Base-by-base conservation (phyloP, 2,113 vertebrate species). In the Otus sunia region DNA sequence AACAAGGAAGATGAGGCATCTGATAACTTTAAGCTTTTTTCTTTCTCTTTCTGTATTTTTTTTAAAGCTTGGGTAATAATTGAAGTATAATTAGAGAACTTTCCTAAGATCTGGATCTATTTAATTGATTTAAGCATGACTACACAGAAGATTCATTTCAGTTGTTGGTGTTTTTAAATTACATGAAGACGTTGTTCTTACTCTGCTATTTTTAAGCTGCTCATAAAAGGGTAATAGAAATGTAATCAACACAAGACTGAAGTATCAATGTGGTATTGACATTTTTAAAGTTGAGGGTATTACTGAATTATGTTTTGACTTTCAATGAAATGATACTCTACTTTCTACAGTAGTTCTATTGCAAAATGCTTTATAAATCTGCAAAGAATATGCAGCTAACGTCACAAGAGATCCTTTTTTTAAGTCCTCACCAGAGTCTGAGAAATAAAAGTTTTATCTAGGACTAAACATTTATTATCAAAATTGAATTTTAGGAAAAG, bases 41-140 rank as follows among this genome's bases (percentile, higher is more conserved):
- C 75, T 83, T 78, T 21, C 34, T 75, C 71, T 82, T 84, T 58
- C 59, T 47, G 7, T 71, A 22, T 81, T 94, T 94, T 91, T 94
- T 94, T 91, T 56, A 30, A 94, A 90, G 62, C 77, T 47, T 47
- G 62, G 11, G 11, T 85, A 87, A 83, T 90, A 93, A 92, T 29
- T 95, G 66, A 88, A 94, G 73, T 74, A 68, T 93, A 93, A 97
- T 95, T 96, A 87, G 37, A 82, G 66, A 93, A 83, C 56, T 94
- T 94, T 67, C 43, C 49, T 94, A 56, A 80, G 86, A 87, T 95
- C 88, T 90, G 49, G 50, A 86, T 95, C 80, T 95, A 64, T 95
- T 95, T 95, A 96, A 96, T 95, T 86, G 66, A 94, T 97, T 97
- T 84, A 85, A 94, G 71, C 77, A 52, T 68, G 59, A 78, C 58